A percentile compares a stretch with the other conserved stretches of the same genome.
phyloP scores from a whole-genome alignment of 1,140 invertebrate species.

The Drosophila navojoa region DNA sequence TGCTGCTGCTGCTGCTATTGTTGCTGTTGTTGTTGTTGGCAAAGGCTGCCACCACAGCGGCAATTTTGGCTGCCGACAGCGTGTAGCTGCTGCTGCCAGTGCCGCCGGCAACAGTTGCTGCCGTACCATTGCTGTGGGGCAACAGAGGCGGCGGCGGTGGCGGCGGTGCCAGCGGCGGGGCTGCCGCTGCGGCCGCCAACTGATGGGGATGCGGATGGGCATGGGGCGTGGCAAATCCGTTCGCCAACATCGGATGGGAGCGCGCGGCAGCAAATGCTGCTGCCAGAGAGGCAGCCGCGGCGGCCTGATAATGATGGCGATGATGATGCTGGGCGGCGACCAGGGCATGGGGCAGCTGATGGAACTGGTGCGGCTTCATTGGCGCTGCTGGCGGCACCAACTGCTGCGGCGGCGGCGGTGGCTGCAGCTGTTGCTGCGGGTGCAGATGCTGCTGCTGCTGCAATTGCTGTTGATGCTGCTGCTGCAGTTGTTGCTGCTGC shows the following conservation, averaged over 20 bases:
- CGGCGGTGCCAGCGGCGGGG: conserved; percentile 13
- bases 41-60: conserved; percentile 40
- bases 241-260: conserved; percentile 63
- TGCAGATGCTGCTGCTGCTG: conserved; percentile 24
- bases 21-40: conserved; percentile 31
- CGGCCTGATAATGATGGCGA: conserved; percentile 57
- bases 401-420: conserved; percentile 4
- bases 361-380: conserved; percentile 53
- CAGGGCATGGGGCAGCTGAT: conserved; percentile 58
- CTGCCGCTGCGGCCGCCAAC: conserved; percentile 19
- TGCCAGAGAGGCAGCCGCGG: conserved; percentile 52
- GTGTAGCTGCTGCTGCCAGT: conserved; percentile 11
- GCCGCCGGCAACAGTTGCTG: conserved; percentile 48
- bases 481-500: conserved; percentile 35
- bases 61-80: conserved; percentile 41
- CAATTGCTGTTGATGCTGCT: conserved; percentile 49
- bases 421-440: conserved; percentile 33
- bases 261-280: conserved; percentile 57
- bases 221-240: conserved; percentile 56
- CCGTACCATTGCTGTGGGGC: conserved; percentile 15
- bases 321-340: conserved; percentile 62
- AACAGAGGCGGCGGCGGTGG: conserved; percentile 62
- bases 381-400: conserved; percentile 24
- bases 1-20: conserved; percentile 29
- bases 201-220: conserved; percentile 48